Evolutionary conservation across 2,888 invertebrate genomes (phyloP).

Genomic region (Nomada fabriciana): DNA sequence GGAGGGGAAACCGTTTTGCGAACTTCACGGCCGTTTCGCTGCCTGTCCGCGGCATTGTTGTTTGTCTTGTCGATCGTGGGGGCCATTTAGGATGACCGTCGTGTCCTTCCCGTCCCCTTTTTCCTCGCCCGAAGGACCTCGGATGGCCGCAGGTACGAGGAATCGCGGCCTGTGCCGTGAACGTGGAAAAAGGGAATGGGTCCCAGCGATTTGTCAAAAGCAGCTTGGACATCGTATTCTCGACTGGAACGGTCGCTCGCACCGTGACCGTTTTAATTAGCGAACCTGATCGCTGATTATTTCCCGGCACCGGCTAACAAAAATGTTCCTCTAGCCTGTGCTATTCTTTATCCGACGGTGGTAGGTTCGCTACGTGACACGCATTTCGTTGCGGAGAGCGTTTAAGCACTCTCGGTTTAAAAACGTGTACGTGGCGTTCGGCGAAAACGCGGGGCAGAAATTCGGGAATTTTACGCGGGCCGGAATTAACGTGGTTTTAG

Average conservation of each 20-base stretch:
- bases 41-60: conserved; percentile 3
- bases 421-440: neutral
- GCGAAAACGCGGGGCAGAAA: neutral
- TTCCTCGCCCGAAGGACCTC: neutral
- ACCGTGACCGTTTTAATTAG: conserved; percentile 42
- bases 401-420: neutral
- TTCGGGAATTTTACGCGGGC: conserved; percentile 1
- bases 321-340: neutral
- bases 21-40: neutral
- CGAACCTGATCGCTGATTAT: conserved; percentile 25
- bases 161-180: neutral
- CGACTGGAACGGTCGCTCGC: neutral
- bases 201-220: conserved; percentile 46
- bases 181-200: conserved; percentile 1
- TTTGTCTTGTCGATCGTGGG: neutral
- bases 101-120: conserved; percentile 25
- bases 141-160: conserved; percentile 26
- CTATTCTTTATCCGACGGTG: neutral
- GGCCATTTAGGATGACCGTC: conserved; percentile 6
- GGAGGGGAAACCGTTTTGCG: neutral
- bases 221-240: conserved; percentile 11
- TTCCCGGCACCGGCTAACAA: neutral
- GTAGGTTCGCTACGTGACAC: conserved; percentile 33
- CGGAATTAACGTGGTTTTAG: neutral
- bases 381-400: conserved; percentile 7